Base-by-base conservation (phyloP, 2,888 invertebrate genomes). In the Rapana venosa region DNA sequence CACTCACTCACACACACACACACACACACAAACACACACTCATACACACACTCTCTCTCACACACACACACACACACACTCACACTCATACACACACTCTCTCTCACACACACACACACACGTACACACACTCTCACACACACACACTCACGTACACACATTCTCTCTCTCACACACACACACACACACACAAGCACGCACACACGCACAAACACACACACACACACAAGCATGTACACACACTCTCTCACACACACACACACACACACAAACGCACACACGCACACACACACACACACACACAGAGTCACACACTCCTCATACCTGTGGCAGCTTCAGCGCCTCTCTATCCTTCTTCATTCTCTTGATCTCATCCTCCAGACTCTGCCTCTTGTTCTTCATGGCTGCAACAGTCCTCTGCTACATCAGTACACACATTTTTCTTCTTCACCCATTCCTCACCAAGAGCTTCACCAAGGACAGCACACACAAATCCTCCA, bases 331-430 rank as follows among this genome's bases (percentile, higher is more conserved):
- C 36, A 61, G 15, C 30, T 86, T 91, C 1, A 91, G 74, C 22
- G 36, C 35, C 47, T 94, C 94, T 88, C 93, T 94, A 86, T 93
- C 93, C 58, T 91, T 90, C 87, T 93, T 94, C 20, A 93, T 90
- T 91, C 93, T 93, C 74, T 92, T 93, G 15, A 94, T 94, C 85
- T 92, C 91, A 74, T 95, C 95, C 81, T 95, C 95, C 32, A 95
- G 91, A 26, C 92, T 92, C 36, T 92, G 90, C 90, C 94, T 93
- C 85, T 93, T 94, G 91, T 95, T 95, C 92, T 83, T 83, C 81
- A 83, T 83, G 36, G 36, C 81, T 83, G 81, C 94, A 90, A 83
- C 79, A 26, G 30, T 30, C 66, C 47, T 47, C 47, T 47, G 47
- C 2, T 66, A 66, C 66, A 66, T 22, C 66, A 66, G 26, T 13